Conservation (phyloP, 2,113 vertebrate genomes). For the Lepisosteus osseus region DNA sequence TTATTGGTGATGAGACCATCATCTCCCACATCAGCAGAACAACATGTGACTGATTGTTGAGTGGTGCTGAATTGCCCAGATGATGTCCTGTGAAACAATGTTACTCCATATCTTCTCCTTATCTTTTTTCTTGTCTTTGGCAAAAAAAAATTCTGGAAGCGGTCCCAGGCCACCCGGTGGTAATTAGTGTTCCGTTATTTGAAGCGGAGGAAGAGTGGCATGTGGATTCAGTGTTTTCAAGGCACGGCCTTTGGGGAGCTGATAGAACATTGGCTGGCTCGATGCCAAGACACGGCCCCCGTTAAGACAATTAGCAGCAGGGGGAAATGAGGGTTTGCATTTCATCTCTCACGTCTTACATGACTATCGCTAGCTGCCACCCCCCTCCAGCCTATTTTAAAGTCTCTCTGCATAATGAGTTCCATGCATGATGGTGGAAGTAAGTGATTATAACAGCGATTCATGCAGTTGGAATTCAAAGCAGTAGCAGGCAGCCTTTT, state of each 20-base stretch:
- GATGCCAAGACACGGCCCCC: slow-evolving; percentile 52
- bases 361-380: background rate
- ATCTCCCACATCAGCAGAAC: too few species aligned
- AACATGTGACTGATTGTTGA: too few species aligned
- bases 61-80: too few species aligned
- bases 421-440: background rate
- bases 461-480: slow-evolving; percentile 14
- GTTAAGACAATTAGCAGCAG: slow-evolving; percentile 61
- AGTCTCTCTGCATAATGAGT: slow-evolving; percentile 2
- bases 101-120: background rate
- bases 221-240: background rate
- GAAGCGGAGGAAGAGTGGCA: slow-evolving; percentile 3
- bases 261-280: slow-evolving; percentile 48
- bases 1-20: too few species aligned
- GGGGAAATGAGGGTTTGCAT: slow-evolving; percentile 29
- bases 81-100: too few species aligned
- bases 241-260: slow-evolving; percentile 14
- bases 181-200: background rate
- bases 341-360: slow-evolving; percentile 14
- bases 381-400: slow-evolving; percentile 26
- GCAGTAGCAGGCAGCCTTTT: background rate
- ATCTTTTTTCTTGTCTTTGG: background rate
- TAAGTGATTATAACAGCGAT: slow-evolving; percentile 18
- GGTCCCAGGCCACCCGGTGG: background rate
- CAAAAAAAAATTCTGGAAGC: background rate